Conservation (phyloP, 2,113 vertebrate species). For the Merops nubicus region DNA sequence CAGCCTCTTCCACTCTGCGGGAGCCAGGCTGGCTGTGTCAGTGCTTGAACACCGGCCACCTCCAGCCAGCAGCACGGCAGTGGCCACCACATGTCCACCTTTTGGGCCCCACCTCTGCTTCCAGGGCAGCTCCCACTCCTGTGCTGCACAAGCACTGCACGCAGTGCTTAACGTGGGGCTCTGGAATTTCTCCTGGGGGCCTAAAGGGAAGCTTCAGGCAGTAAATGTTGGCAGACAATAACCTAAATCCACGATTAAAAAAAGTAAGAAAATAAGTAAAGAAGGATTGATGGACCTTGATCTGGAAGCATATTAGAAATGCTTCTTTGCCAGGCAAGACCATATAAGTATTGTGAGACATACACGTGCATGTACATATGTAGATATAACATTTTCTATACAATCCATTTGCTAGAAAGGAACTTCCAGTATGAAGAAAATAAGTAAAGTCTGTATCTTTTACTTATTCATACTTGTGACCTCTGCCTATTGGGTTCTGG, state of each 20-base stretch:
- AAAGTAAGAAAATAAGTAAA: background rate
- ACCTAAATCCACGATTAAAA: background rate
- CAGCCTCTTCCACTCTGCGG: background rate
- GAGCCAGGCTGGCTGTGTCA: background rate
- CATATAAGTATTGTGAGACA: background rate
- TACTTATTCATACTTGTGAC: fast-evolving
- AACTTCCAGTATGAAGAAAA: background rate
- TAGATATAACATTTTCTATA: background rate
- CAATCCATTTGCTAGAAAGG: background rate
- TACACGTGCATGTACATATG: fast-evolving
- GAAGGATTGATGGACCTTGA: background rate
- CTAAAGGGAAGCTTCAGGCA: background rate
- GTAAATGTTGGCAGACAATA: background rate
- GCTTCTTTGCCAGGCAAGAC: background rate
- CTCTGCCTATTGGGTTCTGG: background rate
- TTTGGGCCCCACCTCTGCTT: background rate
- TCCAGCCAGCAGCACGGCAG: fast-evolving
- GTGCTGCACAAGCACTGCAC: fast-evolving
- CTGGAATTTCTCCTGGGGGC: background rate
- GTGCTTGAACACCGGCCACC: fast-evolving
- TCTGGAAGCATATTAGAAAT: background rate
- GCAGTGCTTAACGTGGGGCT: background rate
- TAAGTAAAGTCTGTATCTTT: background rate
- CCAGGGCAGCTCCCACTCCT: background rate
- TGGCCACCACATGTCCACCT: fast-evolving